A percentile compares a stretch with the other conserved stretches of the same genome.
Conservation (phyloP, 2,888 invertebrate genomes). For the Leptogaster cylindrica region DNA sequence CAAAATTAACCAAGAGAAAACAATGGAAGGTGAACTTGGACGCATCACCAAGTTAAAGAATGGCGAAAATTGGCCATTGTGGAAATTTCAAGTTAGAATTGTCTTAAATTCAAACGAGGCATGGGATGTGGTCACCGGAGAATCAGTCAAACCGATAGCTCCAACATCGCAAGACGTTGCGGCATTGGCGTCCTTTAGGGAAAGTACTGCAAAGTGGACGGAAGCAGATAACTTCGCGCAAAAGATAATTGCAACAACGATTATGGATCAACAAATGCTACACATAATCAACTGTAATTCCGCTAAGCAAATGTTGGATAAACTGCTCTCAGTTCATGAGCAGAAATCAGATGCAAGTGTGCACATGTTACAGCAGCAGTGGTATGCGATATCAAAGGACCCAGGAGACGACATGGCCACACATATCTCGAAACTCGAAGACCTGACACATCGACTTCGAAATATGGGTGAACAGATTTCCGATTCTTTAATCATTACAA, state of each 20-base stretch:
- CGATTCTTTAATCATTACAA: background rate
- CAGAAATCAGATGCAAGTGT: constrained; percentile 11
- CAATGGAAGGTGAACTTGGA: background rate
- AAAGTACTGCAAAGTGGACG: no score
- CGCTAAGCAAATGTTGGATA: background rate
- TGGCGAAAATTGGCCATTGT: background rate
- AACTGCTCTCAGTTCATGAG: background rate
- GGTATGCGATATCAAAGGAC: background rate
- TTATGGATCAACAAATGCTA: background rate
- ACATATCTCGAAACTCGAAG: background rate
- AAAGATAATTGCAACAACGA: background rate
- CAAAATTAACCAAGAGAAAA: no score
- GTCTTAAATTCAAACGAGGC: background rate
- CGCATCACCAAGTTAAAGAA: background rate
- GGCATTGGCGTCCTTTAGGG: no score
- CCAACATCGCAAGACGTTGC: no score
- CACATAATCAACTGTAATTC: background rate
- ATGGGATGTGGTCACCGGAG: background rate
- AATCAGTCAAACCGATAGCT: background rate
- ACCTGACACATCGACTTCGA: background rate
- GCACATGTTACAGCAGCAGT: background rate
- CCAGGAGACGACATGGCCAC: background rate
- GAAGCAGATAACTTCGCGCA: background rate
- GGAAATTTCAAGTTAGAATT: background rate
- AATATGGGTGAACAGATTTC: background rate